A percentile compares a stretch with the other conserved stretches of the same genome.
phyloP scores from a whole-genome alignment of 2,888 invertebrate genomes.

The Coremacera marginata region DNA sequence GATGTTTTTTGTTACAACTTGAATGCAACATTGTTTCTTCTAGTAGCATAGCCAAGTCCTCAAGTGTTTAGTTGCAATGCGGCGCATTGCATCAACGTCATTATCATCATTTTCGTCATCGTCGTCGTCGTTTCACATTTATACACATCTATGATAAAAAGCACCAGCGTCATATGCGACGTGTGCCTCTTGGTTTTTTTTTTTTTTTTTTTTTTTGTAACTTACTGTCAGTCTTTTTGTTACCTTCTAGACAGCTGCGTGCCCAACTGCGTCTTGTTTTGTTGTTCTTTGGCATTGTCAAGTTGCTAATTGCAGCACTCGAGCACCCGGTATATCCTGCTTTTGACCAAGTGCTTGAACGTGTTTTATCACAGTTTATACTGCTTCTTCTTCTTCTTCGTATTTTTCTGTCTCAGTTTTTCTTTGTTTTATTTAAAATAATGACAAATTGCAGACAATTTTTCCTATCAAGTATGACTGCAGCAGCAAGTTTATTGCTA shows the following conservation, averaged over 20 bases:
- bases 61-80: conserved; percentile 1
- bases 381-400: background rate
- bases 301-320: conserved; percentile 10
- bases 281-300: background rate
- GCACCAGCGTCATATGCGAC: background rate
- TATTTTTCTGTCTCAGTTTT: background rate
- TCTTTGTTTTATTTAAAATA: conserved; percentile 9
- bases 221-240: background rate
- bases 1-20: background rate
- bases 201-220: background rate
- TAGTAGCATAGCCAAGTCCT: background rate
- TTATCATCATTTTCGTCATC: background rate
- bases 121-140: background rate
- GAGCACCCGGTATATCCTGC: conserved; percentile 3
- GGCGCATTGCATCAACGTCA: conserved; percentile 7
- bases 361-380: conserved; percentile 18
- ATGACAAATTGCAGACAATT: conserved; percentile 1
- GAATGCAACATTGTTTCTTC: background rate
- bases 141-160: background rate
- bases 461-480: background rate
- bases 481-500: background rate
- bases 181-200: background rate
- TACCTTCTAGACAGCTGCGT: conserved; percentile 25
- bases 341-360: conserved; percentile 23
- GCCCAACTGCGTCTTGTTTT: background rate